Conservation (phyloP, 2,113 vertebrate genomes). For the Brachyhypopomus gauderio region DNA sequence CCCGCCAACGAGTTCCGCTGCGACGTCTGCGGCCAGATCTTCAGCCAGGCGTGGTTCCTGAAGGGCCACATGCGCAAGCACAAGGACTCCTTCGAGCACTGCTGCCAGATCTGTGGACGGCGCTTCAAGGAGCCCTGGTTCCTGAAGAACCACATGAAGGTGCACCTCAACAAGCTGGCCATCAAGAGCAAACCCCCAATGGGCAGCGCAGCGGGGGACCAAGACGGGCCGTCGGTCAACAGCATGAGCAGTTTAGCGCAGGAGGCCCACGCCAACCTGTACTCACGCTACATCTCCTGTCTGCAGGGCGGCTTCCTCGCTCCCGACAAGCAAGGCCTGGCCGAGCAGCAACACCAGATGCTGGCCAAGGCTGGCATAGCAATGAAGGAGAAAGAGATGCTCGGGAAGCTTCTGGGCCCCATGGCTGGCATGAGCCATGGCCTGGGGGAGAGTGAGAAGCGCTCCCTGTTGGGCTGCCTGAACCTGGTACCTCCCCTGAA, state of each 20-base stretch:
- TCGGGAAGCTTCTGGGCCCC: slow-evolving; percentile 92
- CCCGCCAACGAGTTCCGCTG: slow-evolving; percentile 92
- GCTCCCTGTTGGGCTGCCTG: slow-evolving; percentile 92
- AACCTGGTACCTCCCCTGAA: slow-evolving; percentile 96
- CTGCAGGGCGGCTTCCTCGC: slow-evolving; percentile 93
- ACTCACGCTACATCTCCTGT: slow-evolving; percentile 95
- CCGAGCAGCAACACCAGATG: slow-evolving; percentile 88
- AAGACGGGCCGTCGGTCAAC: slow-evolving; percentile 71
- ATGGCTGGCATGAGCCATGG: slow-evolving; percentile 85
- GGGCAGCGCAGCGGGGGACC: slow-evolving; percentile 60
- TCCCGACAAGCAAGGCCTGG: slow-evolving; percentile 86
- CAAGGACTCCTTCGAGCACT: slow-evolving; percentile 99
- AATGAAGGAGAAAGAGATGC: slow-evolving; percentile 93
- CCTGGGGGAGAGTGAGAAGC: slow-evolving; percentile 90
- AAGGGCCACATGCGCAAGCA: slow-evolving; percentile 99
- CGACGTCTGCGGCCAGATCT: slow-evolving; percentile 94
- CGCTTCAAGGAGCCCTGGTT: slow-evolving; percentile 99
- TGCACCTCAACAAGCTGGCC: slow-evolving; percentile 96
- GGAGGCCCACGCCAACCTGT: slow-evolving; percentile 93
- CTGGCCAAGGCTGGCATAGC: slow-evolving; percentile 89
- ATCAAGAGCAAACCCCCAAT: slow-evolving; percentile 90
- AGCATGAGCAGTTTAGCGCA: slow-evolving; percentile 89
- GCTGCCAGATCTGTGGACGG: slow-evolving; percentile 96
- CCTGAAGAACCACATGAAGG: slow-evolving; percentile 99
- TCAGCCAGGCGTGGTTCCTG: slow-evolving; percentile 99